phyloP scores from a whole-genome alignment of 2,113 vertebrate species.

The Callithrix jacchus region DNA sequence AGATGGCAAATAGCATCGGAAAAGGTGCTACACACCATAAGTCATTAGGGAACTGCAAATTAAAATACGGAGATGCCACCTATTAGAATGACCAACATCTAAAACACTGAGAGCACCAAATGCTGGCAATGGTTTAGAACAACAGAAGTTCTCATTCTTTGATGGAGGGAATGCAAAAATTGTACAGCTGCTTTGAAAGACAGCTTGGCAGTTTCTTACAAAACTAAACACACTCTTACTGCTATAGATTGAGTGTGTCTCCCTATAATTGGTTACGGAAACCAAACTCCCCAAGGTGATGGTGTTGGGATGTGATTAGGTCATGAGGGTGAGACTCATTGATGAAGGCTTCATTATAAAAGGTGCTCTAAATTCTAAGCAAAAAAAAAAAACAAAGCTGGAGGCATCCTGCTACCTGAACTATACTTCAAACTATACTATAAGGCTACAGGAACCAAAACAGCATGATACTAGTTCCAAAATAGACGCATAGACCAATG shows the following conservation, averaged over 20 bases:
- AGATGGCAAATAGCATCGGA: background rate
- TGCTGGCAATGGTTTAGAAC: background rate
- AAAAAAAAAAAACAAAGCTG: too few species aligned
- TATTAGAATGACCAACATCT: background rate
- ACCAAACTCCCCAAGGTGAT: background rate
- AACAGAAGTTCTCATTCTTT: background rate
- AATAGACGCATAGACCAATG: too few species aligned
- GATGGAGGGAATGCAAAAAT: too few species aligned
- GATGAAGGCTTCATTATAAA: background rate
- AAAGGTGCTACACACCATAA: background rate
- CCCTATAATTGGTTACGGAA: background rate
- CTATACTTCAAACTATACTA: too few species aligned
- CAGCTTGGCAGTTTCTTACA: background rate
- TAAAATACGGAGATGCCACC: background rate
- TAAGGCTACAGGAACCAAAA: too few species aligned
- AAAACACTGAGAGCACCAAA: background rate
- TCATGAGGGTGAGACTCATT: too few species aligned
- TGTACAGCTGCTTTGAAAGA: background rate
- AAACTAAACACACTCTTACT: background rate
- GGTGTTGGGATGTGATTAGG: background rate
- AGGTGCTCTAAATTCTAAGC: background rate
- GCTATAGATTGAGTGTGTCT: background rate
- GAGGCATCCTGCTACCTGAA: too few species aligned
- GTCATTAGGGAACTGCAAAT: background rate
- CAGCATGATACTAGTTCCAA: too few species aligned